Evolutionary conservation across 2,888 invertebrate genomes (phyloP), one percentile per base, ranked within the genome.

Genomic region (Drosophila pseudotakahashii): DNA sequence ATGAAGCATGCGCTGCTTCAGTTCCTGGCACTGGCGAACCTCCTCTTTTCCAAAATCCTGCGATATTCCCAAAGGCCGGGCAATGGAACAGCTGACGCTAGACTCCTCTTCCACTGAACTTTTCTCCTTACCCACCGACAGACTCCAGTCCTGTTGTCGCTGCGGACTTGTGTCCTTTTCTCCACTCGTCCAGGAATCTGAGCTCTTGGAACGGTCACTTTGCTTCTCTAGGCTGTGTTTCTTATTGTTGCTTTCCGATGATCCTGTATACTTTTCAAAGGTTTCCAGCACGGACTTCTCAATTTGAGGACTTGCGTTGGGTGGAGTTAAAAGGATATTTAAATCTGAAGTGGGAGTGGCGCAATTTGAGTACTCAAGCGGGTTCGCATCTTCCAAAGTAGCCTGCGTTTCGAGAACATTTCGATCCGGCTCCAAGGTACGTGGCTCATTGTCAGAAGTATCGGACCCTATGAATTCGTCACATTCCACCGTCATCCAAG

Each of bases 111-210:
- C 95, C 19, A 94, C 92, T 1, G 94, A 94, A 82, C 94, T 94
- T 47, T 95, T 95, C 90, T 95, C 95, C 68, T 94, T 92, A 48
- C 89, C 80, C 59, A 83, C 92, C 70, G 54, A 91, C 16, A 93
- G 91, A 71, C 93, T 93, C 70, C 93, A 93, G 55, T 93, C 93
- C 42, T 79, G 79, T 1, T 92, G 92, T 50, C 93, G 93, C 55
- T 89, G 93, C 10, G 95, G 95, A 82, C 95, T 95, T 0, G 93
- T 92, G 88, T 95, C 95, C 90, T 95, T 95, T 89, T 95, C 95
- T n/a, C 95, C 94, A 81, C 95, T 95, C 0, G 96, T 96, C 95
- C 96, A 96, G 0, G 96, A 96, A 85, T 96, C 96, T 2, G 96
- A 96, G 81, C 96, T 96, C 77, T 95, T 93, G 1, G 96, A 96